phyloP scores from a whole-genome alignment of 2,797 vertebrate species.

The Phrynocephalus guinanensis region DNA sequence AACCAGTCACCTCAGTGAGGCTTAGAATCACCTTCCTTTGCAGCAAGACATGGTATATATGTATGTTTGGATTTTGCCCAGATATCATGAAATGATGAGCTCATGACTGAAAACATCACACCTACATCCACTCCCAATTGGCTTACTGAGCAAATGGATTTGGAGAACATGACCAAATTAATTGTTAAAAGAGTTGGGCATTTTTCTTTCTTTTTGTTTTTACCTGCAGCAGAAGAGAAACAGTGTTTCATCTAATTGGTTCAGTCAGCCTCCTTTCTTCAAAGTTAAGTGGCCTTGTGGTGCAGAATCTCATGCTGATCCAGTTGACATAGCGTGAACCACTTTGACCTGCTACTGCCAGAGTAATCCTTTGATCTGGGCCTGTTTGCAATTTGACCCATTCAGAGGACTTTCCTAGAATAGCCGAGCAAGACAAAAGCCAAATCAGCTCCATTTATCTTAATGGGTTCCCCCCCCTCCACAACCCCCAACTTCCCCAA shows the following conservation, averaged over 20 bases:
- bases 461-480: slow-evolving; percentile 63
- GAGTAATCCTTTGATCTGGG: slow-evolving; percentile 75
- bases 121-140: background rate
- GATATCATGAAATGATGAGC: fast-evolving
- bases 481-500: slow-evolving; percentile 45
- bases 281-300: slow-evolving; percentile 55
- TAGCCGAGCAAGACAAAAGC: slow-evolving; percentile 75
- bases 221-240: slow-evolving; percentile 39
- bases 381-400: slow-evolving; percentile 76
- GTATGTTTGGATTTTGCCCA: background rate
- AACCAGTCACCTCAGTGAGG: background rate
- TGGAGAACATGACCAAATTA: background rate
- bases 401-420: slow-evolving; percentile 76
- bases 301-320: slow-evolving; percentile 76
- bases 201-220: slow-evolving; percentile 41
- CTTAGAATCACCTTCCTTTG: background rate
- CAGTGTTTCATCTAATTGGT: slow-evolving; percentile 64
- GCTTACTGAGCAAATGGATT: background rate
- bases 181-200: background rate
- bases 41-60: background rate
- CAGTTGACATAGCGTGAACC: slow-evolving; percentile 74
- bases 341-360: slow-evolving; percentile 68
- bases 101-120: slow-evolving; percentile 2
- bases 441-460: slow-evolving; percentile 80
- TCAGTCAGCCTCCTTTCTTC: slow-evolving; percentile 46